Evolutionary conservation across 2,113 vertebrate genomes (phyloP), one percentile per base, ranked within the genome.

Genomic region (Pipra filicauda): DNA sequence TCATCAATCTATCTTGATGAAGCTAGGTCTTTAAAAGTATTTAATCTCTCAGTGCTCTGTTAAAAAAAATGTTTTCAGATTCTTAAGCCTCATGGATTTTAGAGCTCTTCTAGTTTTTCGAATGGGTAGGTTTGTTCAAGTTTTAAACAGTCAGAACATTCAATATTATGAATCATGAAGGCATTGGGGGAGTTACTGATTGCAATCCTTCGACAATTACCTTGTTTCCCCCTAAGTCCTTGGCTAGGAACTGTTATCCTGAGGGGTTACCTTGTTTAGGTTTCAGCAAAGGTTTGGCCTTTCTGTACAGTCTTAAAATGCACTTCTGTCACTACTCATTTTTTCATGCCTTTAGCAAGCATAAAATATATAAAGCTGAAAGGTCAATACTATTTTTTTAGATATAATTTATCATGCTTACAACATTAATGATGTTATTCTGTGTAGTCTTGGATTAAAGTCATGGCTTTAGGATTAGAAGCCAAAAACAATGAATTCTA

Each of bases 401-500:
- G 13, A 89, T 75, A 75, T 77, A 96, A 96, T 94, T 92, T 86
- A 91, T 79, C 93, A 90, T 83, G 71, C 64, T 93, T 69, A 97
- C 89, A 97, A 70, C 71, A 91, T 85, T 97, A 97, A 93, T 96
- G 87, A 91, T 82, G 73, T 80, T 90, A 51, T 35, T 95, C 52
- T 88, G 16, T 51, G 97, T 49, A 95, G 75, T 89, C 14, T 97
- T 91, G 81, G 74, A 96, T 94, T 97, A 96, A 96, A 93, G 70
- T 78, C 61, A 93, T 74, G 41, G 67, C 30, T 95, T 62, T 77
- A 92, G 78, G 73, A 93, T 77, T 85, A 88, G 88, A 95, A 93
- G 92, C 92, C 89, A 96, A 97, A 91, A 96, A 23, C 67, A 96
- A 94, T 74, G 93, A 91, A 96, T 95, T 82, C 39, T 67, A 2